Conservation (phyloP, 2,797 vertebrate species). For the Amniataba percoides region DNA sequence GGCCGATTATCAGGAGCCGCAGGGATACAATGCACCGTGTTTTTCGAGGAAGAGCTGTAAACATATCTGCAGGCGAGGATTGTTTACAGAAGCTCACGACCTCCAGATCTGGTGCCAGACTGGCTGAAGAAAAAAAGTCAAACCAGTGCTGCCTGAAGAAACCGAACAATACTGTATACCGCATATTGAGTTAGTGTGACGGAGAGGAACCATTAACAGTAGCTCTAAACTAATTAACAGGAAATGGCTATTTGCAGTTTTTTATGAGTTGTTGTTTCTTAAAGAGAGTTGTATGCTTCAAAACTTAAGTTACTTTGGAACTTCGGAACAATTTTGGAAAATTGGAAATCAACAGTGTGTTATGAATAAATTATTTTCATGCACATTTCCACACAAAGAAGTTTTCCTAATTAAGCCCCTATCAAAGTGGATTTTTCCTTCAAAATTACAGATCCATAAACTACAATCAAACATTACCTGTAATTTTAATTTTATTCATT, state of each 20-base stretch:
- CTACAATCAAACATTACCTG: not conserved
- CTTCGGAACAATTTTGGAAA: too few species aligned
- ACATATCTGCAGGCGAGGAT: conserved; percentile 60
- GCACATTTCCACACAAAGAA: not conserved
- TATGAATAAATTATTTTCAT: not conserved
- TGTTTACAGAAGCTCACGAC: conserved; percentile 59
- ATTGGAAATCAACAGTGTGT: not conserved
- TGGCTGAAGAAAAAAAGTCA: conserved; percentile 31
- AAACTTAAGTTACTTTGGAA: too few species aligned
- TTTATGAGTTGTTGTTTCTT: not conserved
- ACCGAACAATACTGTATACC: conserved; percentile 31
- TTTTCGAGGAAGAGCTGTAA: conserved; percentile 44
- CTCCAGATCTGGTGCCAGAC: conserved; percentile 54
- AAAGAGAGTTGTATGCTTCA: not conserved
- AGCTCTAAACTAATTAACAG: conserved; percentile 16
- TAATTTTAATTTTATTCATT: not conserved
- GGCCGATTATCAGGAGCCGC: conserved; percentile 53
- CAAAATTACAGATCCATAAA: not conserved
- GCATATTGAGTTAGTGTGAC: conserved; percentile 25
- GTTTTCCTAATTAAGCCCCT: not conserved
- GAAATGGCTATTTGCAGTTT: not conserved
- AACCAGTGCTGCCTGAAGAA: conserved; percentile 10
- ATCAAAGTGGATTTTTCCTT: not conserved
- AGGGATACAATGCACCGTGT: conserved; percentile 59
- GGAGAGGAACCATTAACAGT: conserved; percentile 5